Evolutionary conservation across 1,140 invertebrate genomes (phyloP).

Genomic region (Aphaenogaster floridana): DNA sequence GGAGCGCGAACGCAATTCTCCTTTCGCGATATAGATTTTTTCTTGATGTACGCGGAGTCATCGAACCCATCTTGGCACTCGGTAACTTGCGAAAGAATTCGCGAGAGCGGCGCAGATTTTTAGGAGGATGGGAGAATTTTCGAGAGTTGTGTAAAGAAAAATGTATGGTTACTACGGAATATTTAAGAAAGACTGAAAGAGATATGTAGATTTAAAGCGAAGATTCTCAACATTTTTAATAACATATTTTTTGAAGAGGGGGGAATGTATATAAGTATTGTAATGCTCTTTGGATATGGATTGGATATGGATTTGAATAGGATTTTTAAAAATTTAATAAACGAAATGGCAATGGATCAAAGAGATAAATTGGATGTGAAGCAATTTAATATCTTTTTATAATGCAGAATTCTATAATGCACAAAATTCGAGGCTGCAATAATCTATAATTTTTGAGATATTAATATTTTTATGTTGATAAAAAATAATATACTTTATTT

Average conservation of each 20-base stretch:
- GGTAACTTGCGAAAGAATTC: not conserved
- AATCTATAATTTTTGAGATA: not conserved
- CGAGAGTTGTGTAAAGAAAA: not conserved
- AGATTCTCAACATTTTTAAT: not conserved
- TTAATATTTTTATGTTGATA: not conserved
- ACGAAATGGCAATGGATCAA: not conserved
- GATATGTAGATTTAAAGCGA: not conserved
- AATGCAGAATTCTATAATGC: not conserved
- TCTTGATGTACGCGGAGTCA: not conserved
- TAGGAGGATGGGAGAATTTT: not conserved
- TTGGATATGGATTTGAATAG: not conserved
- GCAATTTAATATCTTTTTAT: not conserved
- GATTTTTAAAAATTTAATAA: not conserved
- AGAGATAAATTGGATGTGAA: not conserved
- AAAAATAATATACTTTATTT: slow-evolving; percentile 1
- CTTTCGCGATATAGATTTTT: slow-evolving; percentile 32
- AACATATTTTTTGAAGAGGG: not conserved
- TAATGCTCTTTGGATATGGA: not conserved
- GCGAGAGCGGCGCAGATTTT: not conserved
- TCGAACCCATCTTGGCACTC: not conserved
- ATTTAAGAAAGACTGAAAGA: not conserved
- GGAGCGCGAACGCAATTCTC: not conserved
- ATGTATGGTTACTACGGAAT: not conserved
- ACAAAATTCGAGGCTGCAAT: not conserved
- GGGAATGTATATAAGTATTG: not conserved